These are phyloP conservation scores for Prenolepis imparis DNA, from an alignment of 2,888 invertebrate genomes.

Conservation along the genomic window DNA sequence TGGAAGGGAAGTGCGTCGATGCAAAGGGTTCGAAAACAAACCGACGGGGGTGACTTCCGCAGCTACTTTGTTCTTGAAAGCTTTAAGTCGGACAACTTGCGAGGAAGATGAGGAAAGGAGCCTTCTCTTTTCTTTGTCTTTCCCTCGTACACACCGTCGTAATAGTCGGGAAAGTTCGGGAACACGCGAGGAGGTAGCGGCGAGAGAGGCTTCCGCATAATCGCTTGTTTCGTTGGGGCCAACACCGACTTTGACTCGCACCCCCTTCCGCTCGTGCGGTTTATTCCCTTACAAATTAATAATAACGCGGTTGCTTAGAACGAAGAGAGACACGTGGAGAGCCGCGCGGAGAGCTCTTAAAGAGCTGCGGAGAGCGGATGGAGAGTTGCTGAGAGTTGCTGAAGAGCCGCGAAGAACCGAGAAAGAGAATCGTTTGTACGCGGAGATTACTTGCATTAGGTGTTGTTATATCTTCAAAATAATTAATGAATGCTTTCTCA, in stretches of 20 bases:
- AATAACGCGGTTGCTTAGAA: background rate
- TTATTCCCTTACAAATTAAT: constrained; percentile 1
- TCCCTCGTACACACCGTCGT: background rate
- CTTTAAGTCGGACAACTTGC: constrained; percentile 20
- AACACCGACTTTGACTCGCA: background rate
- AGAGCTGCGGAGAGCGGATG: no score
- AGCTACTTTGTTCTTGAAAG: constrained; percentile 34
- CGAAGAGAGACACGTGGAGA: background rate
- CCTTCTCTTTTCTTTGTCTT: constrained; percentile 6
- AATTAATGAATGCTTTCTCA: background rate
- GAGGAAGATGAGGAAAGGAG: constrained; percentile 17
- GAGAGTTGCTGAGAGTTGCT: no score
- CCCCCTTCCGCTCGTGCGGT: background rate
- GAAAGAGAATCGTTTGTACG: background rate
- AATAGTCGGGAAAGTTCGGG: constrained; percentile 17
- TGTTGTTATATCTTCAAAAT: background rate
- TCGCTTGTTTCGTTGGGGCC: background rate
- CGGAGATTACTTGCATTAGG: background rate
- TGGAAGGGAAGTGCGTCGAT: background rate
- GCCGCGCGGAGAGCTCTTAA: no score
- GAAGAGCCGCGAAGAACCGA: no score
- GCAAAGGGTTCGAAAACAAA: background rate
- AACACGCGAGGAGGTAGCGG: background rate
- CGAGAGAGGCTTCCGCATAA: background rate
- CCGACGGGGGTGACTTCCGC: constrained; percentile 6